Conservation (phyloP, 1,140 invertebrate species). For the Euschistus heros region DNA sequence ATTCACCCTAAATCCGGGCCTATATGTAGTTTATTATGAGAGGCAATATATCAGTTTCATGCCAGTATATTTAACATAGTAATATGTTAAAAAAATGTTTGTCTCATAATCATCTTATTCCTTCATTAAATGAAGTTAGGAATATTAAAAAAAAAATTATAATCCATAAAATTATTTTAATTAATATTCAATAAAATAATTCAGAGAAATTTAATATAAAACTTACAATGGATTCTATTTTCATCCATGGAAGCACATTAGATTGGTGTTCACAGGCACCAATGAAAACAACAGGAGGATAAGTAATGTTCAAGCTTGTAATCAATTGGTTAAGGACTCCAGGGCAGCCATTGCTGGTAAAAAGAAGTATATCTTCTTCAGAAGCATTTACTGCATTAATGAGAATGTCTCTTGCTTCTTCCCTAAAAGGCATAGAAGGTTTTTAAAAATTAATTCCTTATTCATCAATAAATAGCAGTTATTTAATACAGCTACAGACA, state of each 20-base stretch:
- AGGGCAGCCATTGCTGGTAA: slow-evolving; percentile 62
- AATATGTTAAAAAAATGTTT: too few relatives aligned
- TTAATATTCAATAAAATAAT: not conserved
- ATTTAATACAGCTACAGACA: too few relatives aligned
- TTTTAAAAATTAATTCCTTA: too few relatives aligned
- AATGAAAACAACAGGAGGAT: slow-evolving; percentile 61
- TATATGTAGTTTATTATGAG: too few relatives aligned
- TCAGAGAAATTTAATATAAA: not conserved
- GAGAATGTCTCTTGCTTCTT: slow-evolving; percentile 72
- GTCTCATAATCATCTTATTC: too few relatives aligned
- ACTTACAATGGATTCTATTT: slow-evolving; percentile 59
- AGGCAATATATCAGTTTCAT: too few relatives aligned
- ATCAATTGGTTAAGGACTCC: slow-evolving; percentile 60
- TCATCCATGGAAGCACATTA: slow-evolving; percentile 74
- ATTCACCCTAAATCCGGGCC: too few relatives aligned
- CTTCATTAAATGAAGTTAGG: too few relatives aligned
- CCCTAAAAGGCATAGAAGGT: slow-evolving; percentile 37
- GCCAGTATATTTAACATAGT: too few relatives aligned
- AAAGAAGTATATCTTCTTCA: slow-evolving; percentile 73
- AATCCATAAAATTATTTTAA: too few relatives aligned
- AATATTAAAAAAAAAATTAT: too few relatives aligned
- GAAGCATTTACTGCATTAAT: slow-evolving; percentile 67
- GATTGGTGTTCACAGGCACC: slow-evolving; percentile 77
- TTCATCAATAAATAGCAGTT: too few relatives aligned
- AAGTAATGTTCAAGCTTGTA: slow-evolving; percentile 48